Base-by-base conservation (phyloP, 2,113 vertebrate species). In the Heterotilapia buettikoferi region DNA sequence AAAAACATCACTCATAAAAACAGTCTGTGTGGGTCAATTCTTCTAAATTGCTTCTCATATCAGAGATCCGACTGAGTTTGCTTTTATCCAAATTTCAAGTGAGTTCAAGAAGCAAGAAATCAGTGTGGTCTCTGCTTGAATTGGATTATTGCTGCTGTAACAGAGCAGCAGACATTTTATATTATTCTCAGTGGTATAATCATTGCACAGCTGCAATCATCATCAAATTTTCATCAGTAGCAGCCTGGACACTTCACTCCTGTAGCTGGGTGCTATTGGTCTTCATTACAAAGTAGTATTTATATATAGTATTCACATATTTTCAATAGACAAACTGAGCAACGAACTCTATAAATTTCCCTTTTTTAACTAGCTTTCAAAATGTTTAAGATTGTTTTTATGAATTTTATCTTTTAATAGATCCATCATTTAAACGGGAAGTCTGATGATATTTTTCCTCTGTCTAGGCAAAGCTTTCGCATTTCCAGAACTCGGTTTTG, bases 181-280 rank as follows among this genome's bases (percentile, higher is more conserved):
- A 86, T 79, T 73, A 21, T 19, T 9, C 52, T 82, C 59, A 8
- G 13, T 80, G 52, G 80, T 80, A 84, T 91, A 89, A 90, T 92
- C 54, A 79, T 53, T 2, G 6, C 78, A 82, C 88, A 92, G 88
- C 89, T 91, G 94, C 86, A 76, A 83, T 86, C 84, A 84, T 90
- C 84, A 90, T 45, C 76, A 82, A 83, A 90, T 89, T 89, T 87
- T 57, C 80, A 88, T 88, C 54, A 29, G 83, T 73, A 84, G 81
- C 36, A 56, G 80, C 29, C 83, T 82, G 82, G 91, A 84, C 84
- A 71, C 61, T 83, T 92, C 53, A 87, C 66, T 89, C 40, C 47
- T 83, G 33, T 84, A 81, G 83, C 63, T 81, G 80, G 36, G 50
- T 33, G 19, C 63, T 6, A 80, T 89, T 81, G 59, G 54, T 83